Evolutionary conservation across 2,888 invertebrate species (phyloP).

Genomic region (Drosophila suboccidentalis): DNA sequence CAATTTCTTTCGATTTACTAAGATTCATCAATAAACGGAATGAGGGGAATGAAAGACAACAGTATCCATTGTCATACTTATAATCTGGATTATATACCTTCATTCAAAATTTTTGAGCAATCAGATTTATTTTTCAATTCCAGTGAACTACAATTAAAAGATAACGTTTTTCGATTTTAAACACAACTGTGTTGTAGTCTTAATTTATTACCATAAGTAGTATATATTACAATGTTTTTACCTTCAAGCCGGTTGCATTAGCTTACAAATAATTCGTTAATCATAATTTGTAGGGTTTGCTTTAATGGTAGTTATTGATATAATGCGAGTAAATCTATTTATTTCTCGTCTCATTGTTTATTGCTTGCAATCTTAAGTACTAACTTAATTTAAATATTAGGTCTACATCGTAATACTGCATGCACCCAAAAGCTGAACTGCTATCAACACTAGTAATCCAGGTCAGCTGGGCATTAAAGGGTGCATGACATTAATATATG

Average conservation of each 20-base stretch:
- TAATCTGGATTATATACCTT: too few species aligned
- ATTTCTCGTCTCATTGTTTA: constrained; percentile 29
- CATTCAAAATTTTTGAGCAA: neutral
- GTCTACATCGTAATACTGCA: constrained; percentile 58
- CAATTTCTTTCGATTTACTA: too few species aligned
- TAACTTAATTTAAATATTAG: constrained; percentile 29
- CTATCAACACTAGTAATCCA: constrained; percentile 26
- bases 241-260: constrained; percentile 18
- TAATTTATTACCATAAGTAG: constrained; percentile 44
- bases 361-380: constrained; percentile 46
- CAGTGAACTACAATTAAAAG: neutral
- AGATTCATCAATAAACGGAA: too few species aligned
- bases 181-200: constrained; percentile 36
- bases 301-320: constrained; percentile 21
- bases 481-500: constrained; percentile 35
- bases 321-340: constrained; percentile 29
- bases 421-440: constrained; percentile 24
- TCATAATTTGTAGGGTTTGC: constrained; percentile 24
- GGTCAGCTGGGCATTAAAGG: constrained; percentile 18
- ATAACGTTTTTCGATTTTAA: constrained; percentile 5
- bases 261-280: constrained; percentile 19
- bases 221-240: constrained; percentile 40
- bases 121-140: neutral
- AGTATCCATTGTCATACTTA: too few species aligned
- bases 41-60: too few species aligned